These are phyloP conservation scores for Acleris literana DNA, from an alignment of 2,888 invertebrate genomes.

Conservation along the genomic window DNA sequence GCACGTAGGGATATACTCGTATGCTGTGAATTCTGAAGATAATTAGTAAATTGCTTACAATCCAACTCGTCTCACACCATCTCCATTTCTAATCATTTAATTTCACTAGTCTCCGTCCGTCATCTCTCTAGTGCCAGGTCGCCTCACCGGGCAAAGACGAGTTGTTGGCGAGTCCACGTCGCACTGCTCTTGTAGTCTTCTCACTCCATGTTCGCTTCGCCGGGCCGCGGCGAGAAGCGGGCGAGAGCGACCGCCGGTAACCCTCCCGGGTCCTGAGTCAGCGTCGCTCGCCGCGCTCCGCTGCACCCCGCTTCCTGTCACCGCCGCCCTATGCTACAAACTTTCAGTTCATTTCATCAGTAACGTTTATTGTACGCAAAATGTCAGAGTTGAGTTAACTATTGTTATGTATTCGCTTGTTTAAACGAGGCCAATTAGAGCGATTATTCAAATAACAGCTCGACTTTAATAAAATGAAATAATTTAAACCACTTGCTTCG, in stretches of 20 bases:
- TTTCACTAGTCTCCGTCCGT: too few relatives aligned
- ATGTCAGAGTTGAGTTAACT: conserved; percentile 49
- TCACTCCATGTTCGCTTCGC: not conserved
- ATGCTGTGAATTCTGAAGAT: too few relatives aligned
- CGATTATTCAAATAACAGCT: too few relatives aligned
- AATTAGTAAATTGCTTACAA: too few relatives aligned
- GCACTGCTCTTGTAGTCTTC: conserved; percentile 74
- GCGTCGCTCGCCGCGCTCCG: conserved; percentile 69
- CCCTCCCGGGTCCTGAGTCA: conserved; percentile 65
- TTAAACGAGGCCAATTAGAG: not conserved
- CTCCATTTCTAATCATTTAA: too few relatives aligned
- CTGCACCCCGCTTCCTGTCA: conserved; percentile 78
- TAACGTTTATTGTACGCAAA: conserved; percentile 58
- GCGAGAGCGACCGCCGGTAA: conserved; percentile 42
- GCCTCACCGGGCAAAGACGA: not conserved
- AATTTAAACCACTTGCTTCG: too few relatives aligned
- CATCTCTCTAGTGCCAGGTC: too few relatives aligned
- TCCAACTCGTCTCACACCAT: too few relatives aligned
- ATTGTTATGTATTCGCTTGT: conserved; percentile 30
- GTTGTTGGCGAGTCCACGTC: conserved; percentile 46
- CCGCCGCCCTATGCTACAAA: conserved; percentile 67
- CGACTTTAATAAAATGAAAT: too few relatives aligned
- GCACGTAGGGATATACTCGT: too few relatives aligned
- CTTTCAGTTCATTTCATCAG: conserved; percentile 79
- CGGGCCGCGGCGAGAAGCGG: not conserved